Evolutionary conservation across 1,140 invertebrate species (phyloP).

Genomic region (Aporrectodea caliginosa): DNA sequence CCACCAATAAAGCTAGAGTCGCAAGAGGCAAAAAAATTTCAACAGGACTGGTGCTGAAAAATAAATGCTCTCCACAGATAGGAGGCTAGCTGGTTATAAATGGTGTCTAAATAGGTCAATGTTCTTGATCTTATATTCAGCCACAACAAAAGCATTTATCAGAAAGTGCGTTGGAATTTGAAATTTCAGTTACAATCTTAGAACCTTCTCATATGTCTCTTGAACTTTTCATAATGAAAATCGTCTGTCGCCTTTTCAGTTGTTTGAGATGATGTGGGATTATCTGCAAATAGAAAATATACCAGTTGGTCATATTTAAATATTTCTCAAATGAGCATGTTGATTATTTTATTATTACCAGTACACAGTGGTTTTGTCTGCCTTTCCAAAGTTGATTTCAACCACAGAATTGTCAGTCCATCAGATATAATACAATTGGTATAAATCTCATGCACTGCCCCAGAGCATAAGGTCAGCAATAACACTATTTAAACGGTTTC

Average conservation of each 20-base stretch:
- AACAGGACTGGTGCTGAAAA: too few species aligned
- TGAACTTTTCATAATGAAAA: conserved; percentile 94
- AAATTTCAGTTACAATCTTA: conserved; percentile 35
- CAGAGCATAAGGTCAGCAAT: too few species aligned
- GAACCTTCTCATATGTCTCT: conserved; percentile 89
- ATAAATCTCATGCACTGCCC: too few species aligned
- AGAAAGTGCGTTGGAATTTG: too few species aligned
- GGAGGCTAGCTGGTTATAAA: too few species aligned
- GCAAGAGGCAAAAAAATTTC: too few species aligned
- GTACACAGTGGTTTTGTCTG: not conserved
- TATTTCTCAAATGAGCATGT: not conserved
- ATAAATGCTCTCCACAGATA: too few species aligned
- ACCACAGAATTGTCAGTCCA: not conserved
- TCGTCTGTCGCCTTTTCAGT: conserved; percentile 88
- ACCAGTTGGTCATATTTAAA: not conserved
- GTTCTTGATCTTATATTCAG: too few species aligned
- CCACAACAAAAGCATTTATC: too few species aligned
- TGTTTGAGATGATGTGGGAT: not conserved
- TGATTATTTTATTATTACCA: not conserved
- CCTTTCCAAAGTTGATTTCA: not conserved
- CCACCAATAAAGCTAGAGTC: too few species aligned
- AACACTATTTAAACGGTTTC: too few species aligned
- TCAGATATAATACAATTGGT: not conserved
- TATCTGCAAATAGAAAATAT: not conserved
- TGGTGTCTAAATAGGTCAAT: too few species aligned